Conservation (phyloP, 2,797 vertebrate species). For the Sarcoramphus papa region DNA sequence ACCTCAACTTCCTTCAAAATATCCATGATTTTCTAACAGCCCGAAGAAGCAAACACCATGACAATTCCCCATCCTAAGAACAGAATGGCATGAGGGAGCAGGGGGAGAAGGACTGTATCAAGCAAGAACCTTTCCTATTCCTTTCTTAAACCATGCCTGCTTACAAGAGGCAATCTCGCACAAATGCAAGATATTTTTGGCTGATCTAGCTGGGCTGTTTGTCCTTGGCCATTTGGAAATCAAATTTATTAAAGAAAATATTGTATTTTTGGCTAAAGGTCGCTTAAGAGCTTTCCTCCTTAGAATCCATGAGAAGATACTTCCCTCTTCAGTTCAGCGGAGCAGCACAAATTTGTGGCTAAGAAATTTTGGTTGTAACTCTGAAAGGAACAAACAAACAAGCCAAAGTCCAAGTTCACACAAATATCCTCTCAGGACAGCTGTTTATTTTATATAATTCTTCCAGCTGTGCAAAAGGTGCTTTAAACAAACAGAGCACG, state of each 20-base stretch:
- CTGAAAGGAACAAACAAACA: constrained; percentile 5
- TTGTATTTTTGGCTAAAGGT: neutral
- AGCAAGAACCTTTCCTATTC: neutral
- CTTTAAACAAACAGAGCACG: neutral
- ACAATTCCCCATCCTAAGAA: neutral
- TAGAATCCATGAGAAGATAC: neutral
- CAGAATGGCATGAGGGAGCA: neutral
- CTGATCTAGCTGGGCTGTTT: neutral
- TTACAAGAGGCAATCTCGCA: neutral
- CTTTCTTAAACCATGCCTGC: neutral
- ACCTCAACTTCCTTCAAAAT: neutral
- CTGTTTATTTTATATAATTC: neutral
- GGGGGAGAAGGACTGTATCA: neutral
- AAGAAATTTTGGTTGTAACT: neutral
- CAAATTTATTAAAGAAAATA: neutral
- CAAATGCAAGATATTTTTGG: neutral
- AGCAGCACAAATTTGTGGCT: neutral
- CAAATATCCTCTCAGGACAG: neutral
- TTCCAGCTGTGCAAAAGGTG: constrained; percentile 26
- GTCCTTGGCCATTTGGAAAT: neutral
- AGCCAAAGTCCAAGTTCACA: neutral
- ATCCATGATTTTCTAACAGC: neutral
- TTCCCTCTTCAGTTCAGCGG: neutral
- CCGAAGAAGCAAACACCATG: neutral
- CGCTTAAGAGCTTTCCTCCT: neutral